phyloP scores from a whole-genome alignment of 2,797 vertebrate genomes.

The Arremon brunneinucha region DNA sequence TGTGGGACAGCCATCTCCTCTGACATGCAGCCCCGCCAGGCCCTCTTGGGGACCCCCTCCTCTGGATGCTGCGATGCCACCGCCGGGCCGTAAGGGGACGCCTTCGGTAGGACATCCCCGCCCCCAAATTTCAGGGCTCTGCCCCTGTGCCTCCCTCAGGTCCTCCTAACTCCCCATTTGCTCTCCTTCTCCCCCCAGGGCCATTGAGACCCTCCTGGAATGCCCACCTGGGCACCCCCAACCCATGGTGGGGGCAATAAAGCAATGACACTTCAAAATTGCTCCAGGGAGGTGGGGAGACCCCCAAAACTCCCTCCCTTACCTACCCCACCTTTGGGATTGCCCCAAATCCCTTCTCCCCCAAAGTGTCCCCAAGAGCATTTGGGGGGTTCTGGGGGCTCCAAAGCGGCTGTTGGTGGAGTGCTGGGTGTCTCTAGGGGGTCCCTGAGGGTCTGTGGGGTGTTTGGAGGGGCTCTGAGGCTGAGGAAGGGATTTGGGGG shows the following conservation, averaged over 20 bases:
- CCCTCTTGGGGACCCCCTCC: not conserved
- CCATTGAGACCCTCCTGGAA: not conserved
- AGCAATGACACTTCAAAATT: not conserved
- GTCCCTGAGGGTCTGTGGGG: fast-evolving
- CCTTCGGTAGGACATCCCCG: not conserved
- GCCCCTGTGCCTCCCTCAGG: not conserved
- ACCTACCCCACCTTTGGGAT: not conserved
- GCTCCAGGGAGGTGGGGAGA: not conserved
- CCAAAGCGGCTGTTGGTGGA: not conserved
- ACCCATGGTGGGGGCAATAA: not conserved
- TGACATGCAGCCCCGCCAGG: not conserved
- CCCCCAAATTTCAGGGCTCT: not conserved
- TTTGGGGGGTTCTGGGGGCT: not conserved
- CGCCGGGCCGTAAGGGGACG: not conserved
- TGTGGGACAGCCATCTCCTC: not conserved
- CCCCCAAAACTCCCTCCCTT: not conserved
- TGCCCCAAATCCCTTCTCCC: not conserved
- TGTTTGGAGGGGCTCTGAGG: not conserved
- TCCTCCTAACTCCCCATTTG: not conserved
- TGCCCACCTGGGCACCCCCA: not conserved
- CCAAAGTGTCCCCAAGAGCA: not conserved
- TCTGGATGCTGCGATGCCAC: not conserved
- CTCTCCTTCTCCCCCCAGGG: not conserved
- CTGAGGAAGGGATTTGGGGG: not conserved
- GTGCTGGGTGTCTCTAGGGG: not conserved